Evolutionary conservation across 2,888 invertebrate species (phyloP), one percentile per base, ranked within the genome.

Genomic region (Lasioglossum lativentre): DNA sequence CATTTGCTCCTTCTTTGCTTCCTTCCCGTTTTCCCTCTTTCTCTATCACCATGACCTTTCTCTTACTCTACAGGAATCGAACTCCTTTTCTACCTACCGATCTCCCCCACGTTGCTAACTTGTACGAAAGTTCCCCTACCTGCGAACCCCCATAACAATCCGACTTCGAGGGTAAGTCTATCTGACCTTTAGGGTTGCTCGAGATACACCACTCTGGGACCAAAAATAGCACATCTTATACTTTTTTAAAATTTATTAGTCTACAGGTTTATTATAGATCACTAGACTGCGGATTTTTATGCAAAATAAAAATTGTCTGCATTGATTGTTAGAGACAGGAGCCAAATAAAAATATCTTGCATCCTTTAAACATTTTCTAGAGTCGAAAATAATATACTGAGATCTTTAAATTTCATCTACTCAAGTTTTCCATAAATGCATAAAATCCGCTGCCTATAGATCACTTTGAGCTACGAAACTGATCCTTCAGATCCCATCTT

Each of bases 1-100:
- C 91, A 90, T 92, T 91, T 89, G 90, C 86, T 89, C 90, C 88
- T 89, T 91, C 86, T 87, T 90, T 90, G 87, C 89, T 90, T 87
- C 89, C 84, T 86, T 84, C 88, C 90, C 81, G 89, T 89, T 86
- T 87, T 88, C 86, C 76, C 72, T 79, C 71, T 76, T 79, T 75
- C 75, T 83, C 79, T 59, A 76, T 59, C 70, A 63, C 52, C 66
- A 63, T 71, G 73, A 66, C 77, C 73, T 78, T 80, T 78, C 78
- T 76, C 78, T 83, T 74, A 42, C 80, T 86, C 83, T 72, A 70
- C 34, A 70, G 71, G 75, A 75, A 85, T 82, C 81, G 87, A 85
- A 82, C 86, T 83, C 81, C 83, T 81, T 86, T 85, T 59, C 75
- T 77, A 59, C 73, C 73, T 68, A 72, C 74, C 76, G 75, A 79